A percentile compares a stretch with the other conserved stretches of the same genome.
Conservation (phyloP, 1,140 invertebrate genomes). For the Potamilus streckersoni region DNA sequence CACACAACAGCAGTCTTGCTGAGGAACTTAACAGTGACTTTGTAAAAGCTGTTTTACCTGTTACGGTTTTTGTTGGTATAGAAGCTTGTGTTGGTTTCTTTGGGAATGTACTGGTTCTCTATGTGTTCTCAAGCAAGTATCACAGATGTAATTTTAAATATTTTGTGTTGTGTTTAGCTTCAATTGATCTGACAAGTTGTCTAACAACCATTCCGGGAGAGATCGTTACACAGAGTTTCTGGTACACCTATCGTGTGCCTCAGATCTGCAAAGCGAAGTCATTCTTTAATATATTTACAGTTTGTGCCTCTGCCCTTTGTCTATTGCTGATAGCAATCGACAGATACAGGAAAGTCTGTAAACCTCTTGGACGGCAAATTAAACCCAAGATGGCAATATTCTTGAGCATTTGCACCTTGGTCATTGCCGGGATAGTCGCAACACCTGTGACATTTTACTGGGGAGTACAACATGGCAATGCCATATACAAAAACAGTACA, state of each 20-base stretch:
- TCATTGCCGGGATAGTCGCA: slow-evolving; percentile 3
- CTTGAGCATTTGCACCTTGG: slow-evolving; percentile 1
- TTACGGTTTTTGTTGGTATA: slow-evolving; percentile 30
- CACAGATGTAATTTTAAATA: slow-evolving; percentile 31
- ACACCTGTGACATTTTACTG: slow-evolving; percentile 10
- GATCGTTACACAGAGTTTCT: slow-evolving; percentile 41
- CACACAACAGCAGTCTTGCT: slow-evolving; percentile 16
- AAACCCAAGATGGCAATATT: not conserved
- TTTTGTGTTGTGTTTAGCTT: slow-evolving; percentile 41
- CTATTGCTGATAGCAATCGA: slow-evolving; percentile 42
- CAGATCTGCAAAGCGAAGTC: slow-evolving; percentile 37
- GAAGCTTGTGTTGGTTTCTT: slow-evolving; percentile 35
- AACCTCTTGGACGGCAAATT: slow-evolving; percentile 36
- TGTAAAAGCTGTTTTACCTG: slow-evolving; percentile 24
- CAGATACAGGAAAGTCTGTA: slow-evolving; percentile 42
- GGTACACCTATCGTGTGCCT: slow-evolving; percentile 41
- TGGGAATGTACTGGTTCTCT: slow-evolving; percentile 42
- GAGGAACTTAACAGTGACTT: slow-evolving; percentile 30
- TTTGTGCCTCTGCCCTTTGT: slow-evolving; percentile 35
- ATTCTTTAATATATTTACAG: slow-evolving; percentile 40
- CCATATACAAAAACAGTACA: not conserved
- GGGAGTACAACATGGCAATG: slow-evolving; percentile 6
- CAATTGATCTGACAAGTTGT: slow-evolving; percentile 42
- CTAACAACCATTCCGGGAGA: slow-evolving; percentile 44
- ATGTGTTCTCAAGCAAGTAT: slow-evolving; percentile 32